Conservation (phyloP, 1,140 invertebrate species). For the Lerema accius region DNA sequence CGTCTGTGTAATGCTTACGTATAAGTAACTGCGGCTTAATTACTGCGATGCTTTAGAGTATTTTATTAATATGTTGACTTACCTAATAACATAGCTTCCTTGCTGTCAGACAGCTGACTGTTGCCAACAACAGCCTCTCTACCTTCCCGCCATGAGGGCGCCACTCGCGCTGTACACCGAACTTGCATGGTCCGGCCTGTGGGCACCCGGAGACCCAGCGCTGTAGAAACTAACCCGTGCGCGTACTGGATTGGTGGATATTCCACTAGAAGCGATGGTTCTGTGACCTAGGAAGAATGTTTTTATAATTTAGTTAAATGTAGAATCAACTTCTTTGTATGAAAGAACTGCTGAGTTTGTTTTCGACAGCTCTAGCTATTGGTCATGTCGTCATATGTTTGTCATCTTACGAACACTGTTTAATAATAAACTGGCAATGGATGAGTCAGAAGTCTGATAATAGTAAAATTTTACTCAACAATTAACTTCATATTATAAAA, state of each 20-base stretch:
- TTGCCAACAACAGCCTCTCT: constrained; percentile 75
- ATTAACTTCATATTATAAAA: no score
- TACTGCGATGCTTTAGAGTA: no score
- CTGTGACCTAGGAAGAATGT: constrained; percentile 57
- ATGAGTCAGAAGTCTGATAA: no score
- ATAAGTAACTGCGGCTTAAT: no score
- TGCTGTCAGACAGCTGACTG: constrained; percentile 72
- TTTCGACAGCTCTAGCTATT: no score
- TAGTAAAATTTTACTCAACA: no score
- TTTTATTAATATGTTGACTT: no score
- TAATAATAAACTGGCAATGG: no score
- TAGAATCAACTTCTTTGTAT: neutral
- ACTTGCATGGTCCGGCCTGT: constrained; percentile 71
- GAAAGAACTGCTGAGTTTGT: no score
- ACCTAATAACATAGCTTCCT: constrained; percentile 78
- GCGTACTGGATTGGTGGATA: constrained; percentile 67
- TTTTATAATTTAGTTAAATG: neutral
- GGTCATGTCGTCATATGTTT: no score
- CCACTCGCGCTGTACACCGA: constrained; percentile 69
- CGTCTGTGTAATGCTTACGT: no score
- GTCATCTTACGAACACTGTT: no score
- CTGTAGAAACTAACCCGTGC: constrained; percentile 68
- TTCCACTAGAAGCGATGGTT: constrained; percentile 64
- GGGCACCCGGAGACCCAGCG: constrained; percentile 67
- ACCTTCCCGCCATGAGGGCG: constrained; percentile 73